These are phyloP conservation scores for Sebastes cheni DNA, from an alignment of 2,797 vertebrate genomes.

Conservation along the genomic window DNA sequence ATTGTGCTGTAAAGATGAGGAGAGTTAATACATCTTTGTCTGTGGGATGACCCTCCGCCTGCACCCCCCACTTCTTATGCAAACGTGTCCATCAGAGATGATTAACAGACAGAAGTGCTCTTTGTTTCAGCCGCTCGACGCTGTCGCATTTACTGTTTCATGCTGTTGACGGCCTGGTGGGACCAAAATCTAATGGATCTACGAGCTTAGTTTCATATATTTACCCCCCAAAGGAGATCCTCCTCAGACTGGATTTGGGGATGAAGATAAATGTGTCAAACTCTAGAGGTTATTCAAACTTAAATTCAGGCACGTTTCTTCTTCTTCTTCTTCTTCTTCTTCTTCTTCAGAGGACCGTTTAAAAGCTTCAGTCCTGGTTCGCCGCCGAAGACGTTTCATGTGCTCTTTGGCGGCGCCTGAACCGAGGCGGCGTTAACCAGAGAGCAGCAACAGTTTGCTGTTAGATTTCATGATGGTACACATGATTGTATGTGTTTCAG, in stretches of 20 bases:
- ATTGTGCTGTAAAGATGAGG: conserved; percentile 59
- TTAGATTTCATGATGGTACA: conserved; percentile 12
- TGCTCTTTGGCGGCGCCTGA: neutral
- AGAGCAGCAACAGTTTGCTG: conserved; percentile 35
- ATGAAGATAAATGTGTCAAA: neutral
- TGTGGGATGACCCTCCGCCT: conserved; percentile 38
- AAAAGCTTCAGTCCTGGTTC: conserved; percentile 18
- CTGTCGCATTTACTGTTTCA: conserved; percentile 35
- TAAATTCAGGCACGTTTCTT: neutral
- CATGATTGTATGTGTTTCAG: neutral
- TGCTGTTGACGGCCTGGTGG: conserved; percentile 38
- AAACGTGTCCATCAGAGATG: conserved; percentile 43
- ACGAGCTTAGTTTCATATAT: conserved; percentile 6
- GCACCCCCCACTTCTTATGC: conserved; percentile 44
- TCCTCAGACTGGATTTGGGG: conserved; percentile 3
- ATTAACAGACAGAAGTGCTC: conserved; percentile 53
- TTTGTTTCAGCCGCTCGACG: conserved; percentile 46
- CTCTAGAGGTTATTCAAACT: conserved; percentile 6
- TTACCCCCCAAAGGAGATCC: neutral
- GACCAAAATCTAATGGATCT: conserved; percentile 53
- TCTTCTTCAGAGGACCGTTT: neutral
- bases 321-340: neutral
- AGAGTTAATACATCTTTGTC: conserved; percentile 46
- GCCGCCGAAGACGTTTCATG: neutral
- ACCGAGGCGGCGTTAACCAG: neutral